phyloP scores from a whole-genome alignment of 53 echinoderm and acorn worm genomes.

The Zoroaster sp. region DNA sequence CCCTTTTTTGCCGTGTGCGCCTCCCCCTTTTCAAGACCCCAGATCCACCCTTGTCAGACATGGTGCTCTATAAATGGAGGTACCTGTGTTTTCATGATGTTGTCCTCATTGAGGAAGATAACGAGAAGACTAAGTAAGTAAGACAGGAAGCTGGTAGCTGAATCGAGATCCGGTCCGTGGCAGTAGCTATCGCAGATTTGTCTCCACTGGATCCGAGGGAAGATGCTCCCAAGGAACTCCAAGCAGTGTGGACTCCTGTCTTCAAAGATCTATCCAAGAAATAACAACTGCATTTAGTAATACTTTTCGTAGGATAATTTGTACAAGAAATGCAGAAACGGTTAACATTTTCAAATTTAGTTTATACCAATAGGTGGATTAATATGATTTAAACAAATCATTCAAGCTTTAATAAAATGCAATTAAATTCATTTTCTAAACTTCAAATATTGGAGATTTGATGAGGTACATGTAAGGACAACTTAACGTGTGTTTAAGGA shows the following conservation, averaged over 20 bases:
- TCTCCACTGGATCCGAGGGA: conserved; percentile 80
- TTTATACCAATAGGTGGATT: no score
- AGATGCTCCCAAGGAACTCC: conserved; percentile 79
- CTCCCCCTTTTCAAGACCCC: no score
- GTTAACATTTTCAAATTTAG: no score
- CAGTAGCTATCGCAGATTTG: conserved; percentile 54
- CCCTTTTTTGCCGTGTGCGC: no score
- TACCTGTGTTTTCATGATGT: conserved; percentile 80
- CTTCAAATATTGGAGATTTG: no score
- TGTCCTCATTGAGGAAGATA: conserved; percentile 78
- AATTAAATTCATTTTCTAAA: no score
- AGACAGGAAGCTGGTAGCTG: conserved; percentile 72
- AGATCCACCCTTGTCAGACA: no score
- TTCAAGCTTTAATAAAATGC: no score
- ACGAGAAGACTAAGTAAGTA: conserved; percentile 80
- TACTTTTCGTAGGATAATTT: not conserved
- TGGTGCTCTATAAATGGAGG: not conserved
- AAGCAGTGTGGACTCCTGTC: conserved; percentile 64
- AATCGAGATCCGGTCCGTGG: conserved; percentile 37
- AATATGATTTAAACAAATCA: no score
- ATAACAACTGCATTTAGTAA: not conserved
- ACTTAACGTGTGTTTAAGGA: no score
- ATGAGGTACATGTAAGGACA: no score
- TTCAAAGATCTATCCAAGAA: conserved; percentile 74
- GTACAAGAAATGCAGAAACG: no score